phyloP scores from a whole-genome alignment of 2,888 invertebrate species.

The Allygus modestus region DNA sequence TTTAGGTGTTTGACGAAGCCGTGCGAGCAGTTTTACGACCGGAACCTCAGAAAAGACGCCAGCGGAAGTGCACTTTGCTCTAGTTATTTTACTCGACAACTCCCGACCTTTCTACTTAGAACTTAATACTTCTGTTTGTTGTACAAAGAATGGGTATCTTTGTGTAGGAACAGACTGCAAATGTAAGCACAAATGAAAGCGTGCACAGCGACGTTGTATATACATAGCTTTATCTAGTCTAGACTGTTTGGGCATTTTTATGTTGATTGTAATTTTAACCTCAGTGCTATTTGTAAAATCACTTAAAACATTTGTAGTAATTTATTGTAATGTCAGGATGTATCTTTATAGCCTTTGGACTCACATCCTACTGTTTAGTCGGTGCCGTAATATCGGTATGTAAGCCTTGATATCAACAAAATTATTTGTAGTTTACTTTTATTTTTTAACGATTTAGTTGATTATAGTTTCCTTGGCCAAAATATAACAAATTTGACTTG shows the following conservation, averaged over 20 bases:
- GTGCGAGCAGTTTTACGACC: conserved; percentile 98
- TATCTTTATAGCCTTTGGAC: background rate
- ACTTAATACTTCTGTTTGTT: conserved; percentile 42
- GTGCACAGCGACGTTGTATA: conserved; percentile 42
- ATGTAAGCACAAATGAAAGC: conserved; percentile 15
- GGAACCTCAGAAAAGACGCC: conserved; percentile 96
- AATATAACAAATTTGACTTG: too few relatives aligned
- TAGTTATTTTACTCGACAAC: conserved; percentile 69
- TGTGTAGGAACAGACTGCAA: conserved; percentile 30
- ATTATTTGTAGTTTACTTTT: too few relatives aligned
- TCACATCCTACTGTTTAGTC: background rate
- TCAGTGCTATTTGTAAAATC: background rate
- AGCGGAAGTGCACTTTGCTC: conserved; percentile 86
- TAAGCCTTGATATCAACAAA: too few relatives aligned
- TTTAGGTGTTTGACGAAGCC: conserved; percentile 98
- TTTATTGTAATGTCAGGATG: background rate
- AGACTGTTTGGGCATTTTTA: conserved; percentile 46
- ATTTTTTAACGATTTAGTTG: too few relatives aligned
- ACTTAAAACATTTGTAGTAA: background rate
- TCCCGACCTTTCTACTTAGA: background rate
- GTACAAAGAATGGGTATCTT: conserved; percentile 53
- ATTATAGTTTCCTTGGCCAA: too few relatives aligned
- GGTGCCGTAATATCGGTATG: too few relatives aligned
- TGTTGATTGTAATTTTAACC: background rate
- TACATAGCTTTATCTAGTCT: conserved; percentile 56